Evolutionary conservation across 2,113 vertebrate genomes (phyloP).

Genomic region (Isurus oxyrinchus): DNA sequence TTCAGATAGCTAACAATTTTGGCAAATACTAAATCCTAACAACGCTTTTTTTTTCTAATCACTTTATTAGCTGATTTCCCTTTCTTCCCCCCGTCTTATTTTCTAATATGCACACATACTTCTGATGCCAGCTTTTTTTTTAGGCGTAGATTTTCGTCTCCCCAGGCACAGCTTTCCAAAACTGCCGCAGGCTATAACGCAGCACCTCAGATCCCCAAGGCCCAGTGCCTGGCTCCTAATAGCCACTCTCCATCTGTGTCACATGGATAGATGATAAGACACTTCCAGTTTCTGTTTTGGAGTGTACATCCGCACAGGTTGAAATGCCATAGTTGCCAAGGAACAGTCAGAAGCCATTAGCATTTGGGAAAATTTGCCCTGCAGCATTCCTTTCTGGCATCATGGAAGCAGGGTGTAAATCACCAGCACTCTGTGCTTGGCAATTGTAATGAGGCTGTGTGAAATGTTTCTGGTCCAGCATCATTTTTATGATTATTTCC

Average conservation of each 20-base stretch:
- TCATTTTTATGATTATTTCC: constrained; percentile 54
- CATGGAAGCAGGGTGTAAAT: constrained; percentile 76
- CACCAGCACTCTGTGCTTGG: constrained; percentile 56
- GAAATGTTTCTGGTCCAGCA: constrained; percentile 50
- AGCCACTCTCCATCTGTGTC: constrained; percentile 88
- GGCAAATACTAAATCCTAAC: not conserved
- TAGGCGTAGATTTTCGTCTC: constrained; percentile 55
- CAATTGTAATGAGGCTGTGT: constrained; percentile 73
- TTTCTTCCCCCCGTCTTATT: constrained; percentile 48
- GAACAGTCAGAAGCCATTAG: constrained; percentile 99
- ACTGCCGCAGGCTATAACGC: constrained; percentile 91
- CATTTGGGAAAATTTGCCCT: constrained; percentile 99
- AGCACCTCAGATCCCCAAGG: constrained; percentile 97
- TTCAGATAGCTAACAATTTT: not conserved
- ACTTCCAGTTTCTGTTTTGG: constrained; percentile 78
- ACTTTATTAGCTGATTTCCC: not conserved
- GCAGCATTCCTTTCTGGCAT: constrained; percentile 85
- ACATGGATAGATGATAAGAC: constrained; percentile 83
- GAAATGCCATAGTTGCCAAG: constrained; percentile 98
- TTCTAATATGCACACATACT: constrained; percentile 38
- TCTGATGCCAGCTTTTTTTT: constrained; percentile 33
- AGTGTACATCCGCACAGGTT: constrained; percentile 94
- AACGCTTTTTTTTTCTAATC: not conserved
- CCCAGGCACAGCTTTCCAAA: constrained; percentile 90
- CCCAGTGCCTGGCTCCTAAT: constrained; percentile 93